Evolutionary conservation across 2,888 invertebrate genomes (phyloP).

Genomic region (Orchesella flavescens): DNA sequence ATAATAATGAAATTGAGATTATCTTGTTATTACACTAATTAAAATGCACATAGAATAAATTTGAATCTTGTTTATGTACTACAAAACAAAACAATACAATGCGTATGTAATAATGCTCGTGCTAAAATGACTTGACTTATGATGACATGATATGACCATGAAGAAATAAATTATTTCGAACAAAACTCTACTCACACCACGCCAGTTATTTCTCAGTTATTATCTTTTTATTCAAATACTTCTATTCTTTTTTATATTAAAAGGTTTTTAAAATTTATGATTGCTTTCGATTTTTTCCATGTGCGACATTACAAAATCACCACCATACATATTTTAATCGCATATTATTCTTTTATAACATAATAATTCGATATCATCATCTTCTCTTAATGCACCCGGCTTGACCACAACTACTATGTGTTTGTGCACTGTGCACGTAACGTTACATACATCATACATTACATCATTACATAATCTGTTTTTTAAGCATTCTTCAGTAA

Average conservation of each 20-base stretch:
- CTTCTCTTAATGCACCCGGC: not conserved
- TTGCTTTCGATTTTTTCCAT: constrained; percentile 2
- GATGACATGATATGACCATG: no score
- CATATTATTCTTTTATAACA: not conserved
- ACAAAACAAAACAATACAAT: no score
- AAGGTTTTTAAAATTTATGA: not conserved
- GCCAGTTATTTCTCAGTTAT: not conserved
- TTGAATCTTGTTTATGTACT: no score
- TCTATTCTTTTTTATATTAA: constrained; percentile 10
- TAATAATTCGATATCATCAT: constrained; percentile 2
- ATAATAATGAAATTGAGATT: no score
- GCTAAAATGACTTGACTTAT: no score
- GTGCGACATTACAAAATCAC: constrained; percentile 8
- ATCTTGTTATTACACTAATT: no score
- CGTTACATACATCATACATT: no score
- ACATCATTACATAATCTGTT: no score
- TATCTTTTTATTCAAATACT: constrained; percentile 4
- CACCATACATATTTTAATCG: not conserved
- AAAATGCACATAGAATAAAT: no score
- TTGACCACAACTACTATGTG: not conserved
- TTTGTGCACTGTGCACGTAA: no score
- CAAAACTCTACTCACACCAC: not conserved
- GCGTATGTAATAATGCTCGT: no score
- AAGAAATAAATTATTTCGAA: constrained; percentile 1
- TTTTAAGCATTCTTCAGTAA: no score